phyloP scores from a whole-genome alignment of 2,113 vertebrate genomes.

The Laticauda laticaudata region DNA sequence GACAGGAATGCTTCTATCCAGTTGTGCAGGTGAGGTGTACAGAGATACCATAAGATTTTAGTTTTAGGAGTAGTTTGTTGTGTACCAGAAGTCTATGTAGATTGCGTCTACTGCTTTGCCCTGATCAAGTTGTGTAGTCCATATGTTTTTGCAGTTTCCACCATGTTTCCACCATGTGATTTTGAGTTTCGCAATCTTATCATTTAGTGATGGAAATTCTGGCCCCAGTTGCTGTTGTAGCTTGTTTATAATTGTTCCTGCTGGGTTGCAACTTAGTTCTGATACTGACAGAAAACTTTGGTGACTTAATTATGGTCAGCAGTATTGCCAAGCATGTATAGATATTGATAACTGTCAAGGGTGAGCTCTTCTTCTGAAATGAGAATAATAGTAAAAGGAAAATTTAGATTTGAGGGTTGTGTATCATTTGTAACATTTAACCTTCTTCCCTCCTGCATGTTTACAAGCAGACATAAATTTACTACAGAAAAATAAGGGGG shows the following conservation, averaged over 20 bases:
- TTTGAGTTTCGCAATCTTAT: neutral
- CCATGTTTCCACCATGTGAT: neutral
- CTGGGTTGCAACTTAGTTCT: neutral
- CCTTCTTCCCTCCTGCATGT: neutral
- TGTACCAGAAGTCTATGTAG: no score
- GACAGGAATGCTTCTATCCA: no score
- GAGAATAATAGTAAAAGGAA: neutral
- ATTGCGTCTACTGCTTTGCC: no score
- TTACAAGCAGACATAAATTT: neutral
- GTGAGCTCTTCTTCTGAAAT: neutral
- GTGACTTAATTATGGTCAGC: neutral
- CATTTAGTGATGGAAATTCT: neutral
- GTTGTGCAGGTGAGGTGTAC: no score
- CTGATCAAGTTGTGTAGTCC: no score
- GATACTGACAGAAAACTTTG: neutral
- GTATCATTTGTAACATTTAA: neutral
- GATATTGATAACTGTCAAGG: neutral
- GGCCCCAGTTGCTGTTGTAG: neutral
- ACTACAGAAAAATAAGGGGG: neutral
- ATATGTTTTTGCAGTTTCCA: no score
- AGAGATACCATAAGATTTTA: no score
- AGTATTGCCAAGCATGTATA: neutral
- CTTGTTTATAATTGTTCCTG: neutral
- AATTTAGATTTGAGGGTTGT: neutral
- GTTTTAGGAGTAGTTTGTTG: no score